Percentiles rank a stretch among this genome's conserved stretches.
phyloP scores from a whole-genome alignment of 2,113 vertebrate species.

The Petroica traversi region DNA sequence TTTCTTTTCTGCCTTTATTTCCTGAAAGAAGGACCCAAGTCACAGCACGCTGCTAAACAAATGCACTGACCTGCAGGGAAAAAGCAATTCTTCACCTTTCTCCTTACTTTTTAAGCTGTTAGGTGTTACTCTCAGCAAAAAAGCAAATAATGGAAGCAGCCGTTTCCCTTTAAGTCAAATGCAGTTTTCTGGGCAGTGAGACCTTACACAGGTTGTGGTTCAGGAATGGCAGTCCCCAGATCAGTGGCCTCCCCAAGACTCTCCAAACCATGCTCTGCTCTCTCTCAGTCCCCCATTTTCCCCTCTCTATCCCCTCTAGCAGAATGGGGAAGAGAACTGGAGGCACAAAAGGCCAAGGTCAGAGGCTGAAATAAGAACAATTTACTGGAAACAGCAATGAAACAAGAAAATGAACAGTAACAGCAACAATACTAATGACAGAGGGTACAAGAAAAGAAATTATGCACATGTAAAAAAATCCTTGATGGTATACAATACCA shows the following conservation, averaged over 20 bases:
- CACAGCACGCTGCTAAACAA: background rate
- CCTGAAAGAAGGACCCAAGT: background rate
- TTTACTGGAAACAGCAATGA: background rate
- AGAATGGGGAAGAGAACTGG: background rate
- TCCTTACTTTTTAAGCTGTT: background rate
- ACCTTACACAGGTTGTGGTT: background rate
- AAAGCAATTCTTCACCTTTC: background rate
- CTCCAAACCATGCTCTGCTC: rapidly evolving
- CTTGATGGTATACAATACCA: rapidly evolving
- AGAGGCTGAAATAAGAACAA: background rate
- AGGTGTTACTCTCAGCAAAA: background rate
- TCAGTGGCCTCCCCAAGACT: background rate
- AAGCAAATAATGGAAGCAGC: background rate
- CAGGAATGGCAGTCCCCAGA: background rate
- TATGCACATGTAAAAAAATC: background rate
- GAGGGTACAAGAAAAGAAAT: background rate
- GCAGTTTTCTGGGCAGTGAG: background rate
- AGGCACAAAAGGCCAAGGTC: background rate
- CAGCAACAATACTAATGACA: background rate
- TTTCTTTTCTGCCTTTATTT: background rate
- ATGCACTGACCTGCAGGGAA: background rate
- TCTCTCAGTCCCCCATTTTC: background rate
- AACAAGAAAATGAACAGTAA: background rate
- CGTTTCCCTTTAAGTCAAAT: rapidly evolving
- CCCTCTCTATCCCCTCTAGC: rapidly evolving